Conservation (phyloP, 2,113 vertebrate genomes). For the Thunnus thynnus region DNA sequence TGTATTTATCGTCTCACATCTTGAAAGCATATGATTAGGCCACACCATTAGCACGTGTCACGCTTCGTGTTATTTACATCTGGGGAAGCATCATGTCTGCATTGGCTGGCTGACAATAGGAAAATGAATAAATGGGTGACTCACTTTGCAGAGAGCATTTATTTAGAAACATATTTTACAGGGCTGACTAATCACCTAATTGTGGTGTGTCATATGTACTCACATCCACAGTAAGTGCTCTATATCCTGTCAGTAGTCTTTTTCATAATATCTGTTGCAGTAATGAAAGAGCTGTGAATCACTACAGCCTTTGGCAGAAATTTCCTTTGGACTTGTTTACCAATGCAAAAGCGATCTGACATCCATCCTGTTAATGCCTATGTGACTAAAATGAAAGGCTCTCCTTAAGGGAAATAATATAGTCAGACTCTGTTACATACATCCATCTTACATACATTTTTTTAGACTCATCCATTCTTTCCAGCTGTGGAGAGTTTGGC, state of each 20-base stretch:
- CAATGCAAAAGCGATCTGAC: too few relatives aligned
- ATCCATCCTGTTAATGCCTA: too few relatives aligned
- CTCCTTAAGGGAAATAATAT: too few relatives aligned
- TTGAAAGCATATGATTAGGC: background rate
- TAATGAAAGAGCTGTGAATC: background rate
- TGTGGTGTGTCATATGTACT: background rate
- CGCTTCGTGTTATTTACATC: background rate
- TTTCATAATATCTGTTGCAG: too few relatives aligned
- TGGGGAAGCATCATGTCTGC: background rate
- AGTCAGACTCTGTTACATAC: too few relatives aligned
- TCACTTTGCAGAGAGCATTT: too few relatives aligned
- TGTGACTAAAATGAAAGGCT: too few relatives aligned
- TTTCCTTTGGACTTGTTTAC: background rate
- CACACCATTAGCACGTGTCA: background rate
- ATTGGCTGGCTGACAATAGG: background rate
- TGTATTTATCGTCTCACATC: background rate
- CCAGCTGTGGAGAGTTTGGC: too few relatives aligned
- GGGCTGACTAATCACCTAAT: background rate
- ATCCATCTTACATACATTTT: too few relatives aligned
- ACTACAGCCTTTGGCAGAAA: background rate
- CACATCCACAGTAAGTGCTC: background rate
- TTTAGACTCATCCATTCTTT: too few relatives aligned
- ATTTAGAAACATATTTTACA: background rate
- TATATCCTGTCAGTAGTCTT: too few relatives aligned
- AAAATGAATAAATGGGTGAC: too few relatives aligned